Base-by-base conservation (phyloP, 2,797 vertebrate species). In the Hapalemur alaotrensis region DNA sequence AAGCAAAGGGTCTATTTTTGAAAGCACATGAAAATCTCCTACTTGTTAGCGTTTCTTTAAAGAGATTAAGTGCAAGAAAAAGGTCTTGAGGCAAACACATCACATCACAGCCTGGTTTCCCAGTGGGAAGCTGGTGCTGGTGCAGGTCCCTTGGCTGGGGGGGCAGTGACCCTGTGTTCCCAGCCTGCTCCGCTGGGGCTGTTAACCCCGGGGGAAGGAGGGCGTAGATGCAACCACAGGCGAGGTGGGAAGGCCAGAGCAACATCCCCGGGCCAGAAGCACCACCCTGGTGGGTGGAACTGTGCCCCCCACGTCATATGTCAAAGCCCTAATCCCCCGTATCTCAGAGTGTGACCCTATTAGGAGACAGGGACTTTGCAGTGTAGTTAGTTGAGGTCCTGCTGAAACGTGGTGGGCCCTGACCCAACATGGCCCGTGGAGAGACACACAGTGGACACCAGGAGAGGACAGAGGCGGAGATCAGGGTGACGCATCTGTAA, bases 141-240 rank as follows among this genome's bases (percentile, higher is more conserved):
- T 7, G 11, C 1, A 1, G 5, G 35, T 4, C 6, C 1, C 0
- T 4, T 15, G 38, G 1, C n/a, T 7, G 18, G 6, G 13, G 38
- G 22, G 12, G 20, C 20, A 23, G 28, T 69, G 17, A 46, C 7
- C 12, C 72, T 18, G 5, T 12, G 61, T 70, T n/a, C 25, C 63
- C 50, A 28, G 20, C 23, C 80, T 9, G 15, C 22, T 3, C 30
- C 0, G 0, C 6, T 5, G 17, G 43, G 22, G 15, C n/a, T 8
- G 7, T 35, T 28, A n/a, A 87, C 25, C 10, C 3, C 2, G 23
- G 63, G 18, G 15, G 6, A 14, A 11, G 23, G 30, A 38, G 28
- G 46, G 41, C 8, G 9, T 57, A 9, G 48, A 30, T 6, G 3
- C 28, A n/a, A 10, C 32, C 6, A 11, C 9, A 35, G 5, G 4